These are phyloP conservation scores for Drosophila arawakana DNA, from an alignment of 1,140 invertebrate species.

Conservation along the genomic window DNA sequence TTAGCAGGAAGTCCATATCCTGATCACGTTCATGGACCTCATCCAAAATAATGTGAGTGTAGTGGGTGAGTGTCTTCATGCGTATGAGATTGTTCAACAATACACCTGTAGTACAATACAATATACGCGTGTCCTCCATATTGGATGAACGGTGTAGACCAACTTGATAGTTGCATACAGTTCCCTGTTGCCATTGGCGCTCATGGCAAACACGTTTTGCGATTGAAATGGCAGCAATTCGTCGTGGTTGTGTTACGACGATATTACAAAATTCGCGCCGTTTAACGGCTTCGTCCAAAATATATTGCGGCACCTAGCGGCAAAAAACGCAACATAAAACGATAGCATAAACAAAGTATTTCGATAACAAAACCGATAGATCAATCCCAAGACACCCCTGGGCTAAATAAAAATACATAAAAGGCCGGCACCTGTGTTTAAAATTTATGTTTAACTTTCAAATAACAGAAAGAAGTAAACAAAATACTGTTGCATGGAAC, in stretches of 20 bases:
- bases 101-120: constrained; percentile 94
- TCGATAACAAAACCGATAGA: background rate
- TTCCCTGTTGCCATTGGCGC: constrained; percentile 91
- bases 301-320: constrained; percentile 92
- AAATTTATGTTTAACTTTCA: background rate
- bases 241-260: constrained; percentile 94
- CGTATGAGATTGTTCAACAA: constrained; percentile 91
- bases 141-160: constrained; percentile 59
- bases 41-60: constrained; percentile 97
- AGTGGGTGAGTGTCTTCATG: constrained; percentile 87
- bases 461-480: background rate
- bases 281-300: constrained; percentile 91
- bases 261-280: constrained; percentile 88
- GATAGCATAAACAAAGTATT: constrained; percentile 3
- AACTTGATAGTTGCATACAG: constrained; percentile 93
- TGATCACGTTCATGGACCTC: constrained; percentile 98
- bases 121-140: constrained; percentile 90
- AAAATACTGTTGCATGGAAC: constrained; percentile 47
- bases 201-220: constrained; percentile 94
- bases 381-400: background rate
- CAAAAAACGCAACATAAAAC: background rate
- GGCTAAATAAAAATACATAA: background rate
- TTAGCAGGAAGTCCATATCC: constrained; percentile 95
- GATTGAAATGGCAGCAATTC: constrained; percentile 95
- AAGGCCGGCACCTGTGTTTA: background rate